Evolutionary conservation across 2,888 invertebrate genomes (phyloP).

Genomic region (Scaptomyza reducta): DNA sequence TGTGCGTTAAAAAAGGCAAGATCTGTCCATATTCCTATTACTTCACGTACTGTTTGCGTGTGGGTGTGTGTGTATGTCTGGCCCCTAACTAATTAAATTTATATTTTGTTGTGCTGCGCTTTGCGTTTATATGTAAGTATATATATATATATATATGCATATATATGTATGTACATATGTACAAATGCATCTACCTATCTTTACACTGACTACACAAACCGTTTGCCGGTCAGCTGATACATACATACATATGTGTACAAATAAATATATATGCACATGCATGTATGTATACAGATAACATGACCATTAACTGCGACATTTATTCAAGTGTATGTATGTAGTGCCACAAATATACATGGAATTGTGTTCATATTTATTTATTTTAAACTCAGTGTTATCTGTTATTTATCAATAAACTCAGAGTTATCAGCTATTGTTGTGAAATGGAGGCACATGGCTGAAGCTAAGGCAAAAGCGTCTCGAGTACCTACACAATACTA

Average conservation of each 20-base stretch:
- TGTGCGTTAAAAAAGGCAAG: slow-evolving; percentile 38
- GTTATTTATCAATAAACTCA: slow-evolving; percentile 37
- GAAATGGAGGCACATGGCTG: background rate
- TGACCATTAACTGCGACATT: background rate
- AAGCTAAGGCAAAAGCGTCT: too few species aligned
- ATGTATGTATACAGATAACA: background rate
- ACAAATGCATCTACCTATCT: background rate
- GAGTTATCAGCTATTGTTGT: slow-evolving; percentile 43
- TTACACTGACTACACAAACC: background rate
- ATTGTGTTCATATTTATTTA: too few species aligned
- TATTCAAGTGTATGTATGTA: slow-evolving; percentile 3
- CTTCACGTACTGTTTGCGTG: slow-evolving; percentile 13
- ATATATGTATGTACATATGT: too few species aligned
- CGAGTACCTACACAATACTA: too few species aligned
- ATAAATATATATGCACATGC: slow-evolving; percentile 2
- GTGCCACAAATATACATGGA: background rate
- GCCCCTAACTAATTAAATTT: slow-evolving; percentile 67
- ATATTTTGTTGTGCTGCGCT: slow-evolving; percentile 51
- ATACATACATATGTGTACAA: slow-evolving; percentile 3
- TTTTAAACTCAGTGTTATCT: too few species aligned
- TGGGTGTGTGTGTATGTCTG: slow-evolving; percentile 19
- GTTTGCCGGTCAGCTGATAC: slow-evolving; percentile 25
- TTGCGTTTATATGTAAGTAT: slow-evolving; percentile 15
- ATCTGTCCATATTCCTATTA: slow-evolving; percentile 60
- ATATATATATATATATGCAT: background rate